A percentile compares a stretch with the other conserved stretches of the same genome.
Evolutionary conservation across 2,888 invertebrate genomes (phyloP).

Genomic region (Cephalotes varians): DNA sequence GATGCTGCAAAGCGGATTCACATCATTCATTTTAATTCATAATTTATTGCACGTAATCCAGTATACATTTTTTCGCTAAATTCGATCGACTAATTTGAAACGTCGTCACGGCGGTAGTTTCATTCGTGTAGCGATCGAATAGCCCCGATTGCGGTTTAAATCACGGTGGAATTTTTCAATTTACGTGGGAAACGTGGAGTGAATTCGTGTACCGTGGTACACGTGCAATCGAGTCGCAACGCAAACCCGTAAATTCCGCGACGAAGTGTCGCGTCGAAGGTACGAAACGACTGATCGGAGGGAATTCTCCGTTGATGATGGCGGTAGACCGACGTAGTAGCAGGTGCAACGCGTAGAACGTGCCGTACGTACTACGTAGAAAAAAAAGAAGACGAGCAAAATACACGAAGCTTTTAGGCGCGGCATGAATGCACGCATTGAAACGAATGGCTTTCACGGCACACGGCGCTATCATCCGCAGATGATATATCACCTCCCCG

Average conservation of each 20-base stretch:
- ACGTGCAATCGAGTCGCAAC: constrained; percentile 48
- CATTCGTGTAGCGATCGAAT: constrained; percentile 44
- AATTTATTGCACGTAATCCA: background rate
- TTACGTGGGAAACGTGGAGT: constrained; percentile 57
- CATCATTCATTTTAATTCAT: background rate
- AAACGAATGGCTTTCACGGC: constrained; percentile 81
- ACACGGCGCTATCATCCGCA: constrained; percentile 81
- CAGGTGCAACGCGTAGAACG: constrained; percentile 31
- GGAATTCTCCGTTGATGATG: constrained; percentile 27
- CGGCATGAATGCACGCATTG: constrained; percentile 78
- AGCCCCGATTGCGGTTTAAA: constrained; percentile 49
- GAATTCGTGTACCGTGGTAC: constrained; percentile 50
- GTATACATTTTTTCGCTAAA: background rate
- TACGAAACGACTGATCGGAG: background rate
- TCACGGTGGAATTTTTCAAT: constrained; percentile 50
- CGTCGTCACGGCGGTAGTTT: background rate
- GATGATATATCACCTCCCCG: constrained; percentile 80
- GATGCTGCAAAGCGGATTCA: background rate
- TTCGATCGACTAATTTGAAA: background rate
- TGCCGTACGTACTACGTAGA: background rate
- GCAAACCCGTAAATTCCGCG: constrained; percentile 14
- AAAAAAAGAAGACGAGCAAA: constrained; percentile 23
- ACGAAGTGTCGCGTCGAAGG: background rate
- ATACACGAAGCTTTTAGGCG: constrained; percentile 77
- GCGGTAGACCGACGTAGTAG: constrained; percentile 1